Evolutionary conservation across 2,888 invertebrate species (phyloP).

Genomic region (Octodonta nipae): DNA sequence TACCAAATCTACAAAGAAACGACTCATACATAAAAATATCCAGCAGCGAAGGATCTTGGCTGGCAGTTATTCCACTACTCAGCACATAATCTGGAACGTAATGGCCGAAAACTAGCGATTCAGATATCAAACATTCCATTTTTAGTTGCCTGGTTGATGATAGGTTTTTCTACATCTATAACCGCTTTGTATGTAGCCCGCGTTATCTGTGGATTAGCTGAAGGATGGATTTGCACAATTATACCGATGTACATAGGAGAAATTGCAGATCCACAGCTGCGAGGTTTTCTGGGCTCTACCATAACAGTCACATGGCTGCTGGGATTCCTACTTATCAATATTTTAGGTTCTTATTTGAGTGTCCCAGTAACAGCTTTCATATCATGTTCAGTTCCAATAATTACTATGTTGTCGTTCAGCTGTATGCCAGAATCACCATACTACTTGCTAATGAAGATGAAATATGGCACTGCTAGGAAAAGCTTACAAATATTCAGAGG

Average conservation of each 20-base stretch:
- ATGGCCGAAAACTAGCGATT: not conserved
- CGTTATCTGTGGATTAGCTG: conserved; percentile 2
- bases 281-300: conserved; percentile 10
- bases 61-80: not conserved
- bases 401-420: too few species aligned
- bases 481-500: conserved; percentile 51
- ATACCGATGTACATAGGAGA: conserved; percentile 10
- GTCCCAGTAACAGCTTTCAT: conserved; percentile 2
- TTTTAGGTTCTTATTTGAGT: conserved; percentile 5
- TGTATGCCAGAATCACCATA: conserved; percentile 59
- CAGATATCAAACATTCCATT: not conserved
- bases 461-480: conserved; percentile 43
- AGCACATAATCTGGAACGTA: not conserved
- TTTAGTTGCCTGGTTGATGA: not conserved
- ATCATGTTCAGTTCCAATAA: conserved; percentile 34
- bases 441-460: conserved; percentile 44
- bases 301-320: conserved; percentile 7
- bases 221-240: conserved; percentile 9
- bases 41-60: not conserved
- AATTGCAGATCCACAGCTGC: conserved; percentile 11
- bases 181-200: not conserved
- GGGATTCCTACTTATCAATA: conserved; percentile 12
- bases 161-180: not conserved
- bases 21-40: not conserved
- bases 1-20: not conserved